Conservation (phyloP, 2,113 vertebrate species). For the Castor canadensis region DNA sequence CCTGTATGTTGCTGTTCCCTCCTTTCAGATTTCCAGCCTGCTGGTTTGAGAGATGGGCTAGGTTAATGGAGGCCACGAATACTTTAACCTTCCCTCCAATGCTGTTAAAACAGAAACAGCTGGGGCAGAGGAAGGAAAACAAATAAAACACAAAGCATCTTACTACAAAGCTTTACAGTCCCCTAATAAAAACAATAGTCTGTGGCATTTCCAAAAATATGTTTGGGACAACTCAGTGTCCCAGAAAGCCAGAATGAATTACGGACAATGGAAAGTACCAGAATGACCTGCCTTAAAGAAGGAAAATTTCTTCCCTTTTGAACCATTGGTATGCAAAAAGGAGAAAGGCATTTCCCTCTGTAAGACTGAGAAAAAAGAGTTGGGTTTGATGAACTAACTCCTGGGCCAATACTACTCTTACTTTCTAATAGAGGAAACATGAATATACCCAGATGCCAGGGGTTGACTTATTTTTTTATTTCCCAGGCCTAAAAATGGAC, state of each 20-base stretch:
- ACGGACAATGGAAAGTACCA: conserved; percentile 27
- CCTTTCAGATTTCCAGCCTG: conserved; percentile 64
- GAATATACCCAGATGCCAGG: conserved; percentile 69
- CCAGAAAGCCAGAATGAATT: conserved; percentile 79
- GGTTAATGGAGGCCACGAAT: conserved; percentile 82
- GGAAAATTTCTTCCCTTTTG: conserved; percentile 19
- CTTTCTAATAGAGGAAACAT: conserved; percentile 75
- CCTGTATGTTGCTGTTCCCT: conserved; percentile 57
- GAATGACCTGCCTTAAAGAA: conserved; percentile 54
- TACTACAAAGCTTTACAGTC: conserved; percentile 85
- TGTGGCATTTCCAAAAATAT: conserved; percentile 86
- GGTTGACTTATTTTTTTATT: conserved; percentile 57
- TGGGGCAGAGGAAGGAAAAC: conserved; percentile 85
- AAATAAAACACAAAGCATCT: conserved; percentile 85
- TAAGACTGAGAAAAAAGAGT: conserved; percentile 26
- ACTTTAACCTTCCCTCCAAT: conserved; percentile 84
- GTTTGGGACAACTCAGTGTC: conserved; percentile 82
- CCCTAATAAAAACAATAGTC: conserved; percentile 87
- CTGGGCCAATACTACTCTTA: conserved; percentile 11
- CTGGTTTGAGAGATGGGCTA: conserved; percentile 75
- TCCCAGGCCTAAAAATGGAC: conserved; percentile 14
- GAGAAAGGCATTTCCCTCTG: conserved; percentile 24
- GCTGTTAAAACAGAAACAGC: conserved; percentile 87
- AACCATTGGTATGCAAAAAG: conserved; percentile 49
- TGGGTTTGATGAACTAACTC: not conserved